Evolutionary conservation across 1,140 invertebrate species (phyloP).

Genomic region (Hermatobates lingyangjiaoensis): DNA sequence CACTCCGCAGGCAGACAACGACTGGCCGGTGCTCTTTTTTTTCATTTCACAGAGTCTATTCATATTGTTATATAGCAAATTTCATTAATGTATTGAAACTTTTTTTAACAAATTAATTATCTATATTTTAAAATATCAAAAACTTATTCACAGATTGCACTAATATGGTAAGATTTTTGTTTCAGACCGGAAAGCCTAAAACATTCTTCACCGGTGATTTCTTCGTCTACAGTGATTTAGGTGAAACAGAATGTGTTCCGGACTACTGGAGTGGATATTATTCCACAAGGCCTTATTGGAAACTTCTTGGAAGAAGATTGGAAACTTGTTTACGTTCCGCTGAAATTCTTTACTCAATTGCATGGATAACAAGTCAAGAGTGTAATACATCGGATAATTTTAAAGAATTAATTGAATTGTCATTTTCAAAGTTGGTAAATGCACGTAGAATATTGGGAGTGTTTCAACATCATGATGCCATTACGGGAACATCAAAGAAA

Average conservation of each 20-base stretch:
- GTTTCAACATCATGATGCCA: conserved; percentile 92
- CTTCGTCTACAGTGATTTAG: conserved; percentile 88
- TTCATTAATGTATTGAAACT: too few relatives aligned
- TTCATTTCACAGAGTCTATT: too few relatives aligned
- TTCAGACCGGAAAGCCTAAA: background rate
- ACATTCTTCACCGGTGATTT: conserved; percentile 71
- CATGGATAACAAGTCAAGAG: conserved; percentile 50
- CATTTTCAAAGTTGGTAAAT: conserved; percentile 57
- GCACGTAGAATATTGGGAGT: conserved; percentile 59
- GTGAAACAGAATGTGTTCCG: conserved; percentile 58
- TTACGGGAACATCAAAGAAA: conserved; percentile 80
- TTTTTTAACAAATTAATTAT: too few relatives aligned
- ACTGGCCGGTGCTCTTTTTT: too few relatives aligned
- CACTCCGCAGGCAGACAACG: too few relatives aligned
- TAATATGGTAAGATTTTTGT: too few relatives aligned
- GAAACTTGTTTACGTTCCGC: conserved; percentile 63
- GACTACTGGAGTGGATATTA: conserved; percentile 94
- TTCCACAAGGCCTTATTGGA: conserved; percentile 80
- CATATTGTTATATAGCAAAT: too few relatives aligned
- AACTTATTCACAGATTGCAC: too few relatives aligned
- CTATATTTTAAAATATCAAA: too few relatives aligned
- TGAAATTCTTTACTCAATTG: conserved; percentile 74
- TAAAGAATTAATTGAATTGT: conserved; percentile 52
- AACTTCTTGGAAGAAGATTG: conserved; percentile 66
- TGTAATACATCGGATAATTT: conserved; percentile 29